Evolutionary conservation across 1,140 invertebrate species (phyloP).

Genomic region (Eciton burchellii): DNA sequence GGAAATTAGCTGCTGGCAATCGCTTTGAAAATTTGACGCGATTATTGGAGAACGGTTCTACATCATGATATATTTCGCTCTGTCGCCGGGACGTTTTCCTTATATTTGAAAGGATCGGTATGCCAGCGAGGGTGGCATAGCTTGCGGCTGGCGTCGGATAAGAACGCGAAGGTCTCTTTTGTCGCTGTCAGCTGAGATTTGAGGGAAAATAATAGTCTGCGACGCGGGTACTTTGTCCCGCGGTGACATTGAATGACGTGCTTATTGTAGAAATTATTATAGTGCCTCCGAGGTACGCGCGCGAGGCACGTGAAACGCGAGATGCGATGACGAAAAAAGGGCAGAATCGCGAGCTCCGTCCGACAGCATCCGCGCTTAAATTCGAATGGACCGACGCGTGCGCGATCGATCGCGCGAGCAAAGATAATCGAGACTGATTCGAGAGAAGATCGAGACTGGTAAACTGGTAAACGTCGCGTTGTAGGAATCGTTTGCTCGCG

Average conservation of each 20-base stretch:
- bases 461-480: not conserved
- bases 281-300: conserved; percentile 3
- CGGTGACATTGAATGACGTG: conserved; percentile 61
- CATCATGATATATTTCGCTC: conserved; percentile 19
- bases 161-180: conserved; percentile 77
- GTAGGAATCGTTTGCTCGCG: not conserved
- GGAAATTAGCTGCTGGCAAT: not conserved
- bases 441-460: not conserved
- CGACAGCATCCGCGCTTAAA: not conserved
- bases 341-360: not conserved
- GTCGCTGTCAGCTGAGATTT: conserved; percentile 77
- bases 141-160: conserved; percentile 35
- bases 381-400: not conserved
- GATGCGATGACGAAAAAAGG: not conserved
- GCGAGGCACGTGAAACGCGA: not conserved
- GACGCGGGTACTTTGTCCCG: conserved; percentile 44
- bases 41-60: not conserved
- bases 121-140: conserved; percentile 74
- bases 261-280: conserved; percentile 63
- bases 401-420: not conserved
- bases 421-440: no score
- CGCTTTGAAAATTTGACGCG: not conserved
- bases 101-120: conserved; percentile 77
- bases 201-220: conserved; percentile 76
- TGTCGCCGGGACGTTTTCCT: conserved; percentile 36